Percentiles rank a stretch among this genome's conserved stretches.
phyloP scores from a whole-genome alignment of 2,797 vertebrate genomes.

The Dallia pectoralis region DNA sequence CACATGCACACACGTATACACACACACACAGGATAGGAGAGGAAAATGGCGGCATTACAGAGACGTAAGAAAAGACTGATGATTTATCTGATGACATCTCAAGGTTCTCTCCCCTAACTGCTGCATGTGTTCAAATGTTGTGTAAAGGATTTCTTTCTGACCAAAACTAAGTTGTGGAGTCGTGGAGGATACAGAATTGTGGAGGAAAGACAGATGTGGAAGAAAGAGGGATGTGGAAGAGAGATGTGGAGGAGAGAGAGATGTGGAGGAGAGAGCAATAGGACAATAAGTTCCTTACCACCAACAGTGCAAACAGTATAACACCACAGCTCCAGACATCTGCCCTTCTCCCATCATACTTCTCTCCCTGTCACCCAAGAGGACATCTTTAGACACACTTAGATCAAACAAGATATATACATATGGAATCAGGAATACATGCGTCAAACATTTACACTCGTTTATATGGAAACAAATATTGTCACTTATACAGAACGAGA shows the following conservation, averaged over 20 bases:
- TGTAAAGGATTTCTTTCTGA: constrained; percentile 26
- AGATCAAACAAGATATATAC: not conserved
- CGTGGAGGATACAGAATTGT: not conserved
- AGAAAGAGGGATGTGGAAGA: not conserved
- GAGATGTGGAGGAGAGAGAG: not conserved
- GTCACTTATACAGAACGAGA: not conserved
- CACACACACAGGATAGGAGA: not conserved
- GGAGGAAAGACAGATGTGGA: not conserved
- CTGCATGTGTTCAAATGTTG: not conserved
- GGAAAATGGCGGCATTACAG: not conserved
- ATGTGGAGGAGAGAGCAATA: not conserved
- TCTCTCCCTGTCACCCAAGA: constrained; percentile 78
- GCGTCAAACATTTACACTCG: not conserved
- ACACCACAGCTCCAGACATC: constrained; percentile 95
- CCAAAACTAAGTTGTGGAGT: constrained; percentile 37
- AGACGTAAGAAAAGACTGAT: too few relatives aligned
- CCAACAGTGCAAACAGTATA: constrained; percentile 90
- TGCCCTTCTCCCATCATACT: constrained; percentile 88
- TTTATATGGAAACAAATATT: not conserved
- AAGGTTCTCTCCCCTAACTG: not conserved
- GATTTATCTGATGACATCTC: not conserved
- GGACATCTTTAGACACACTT: constrained; percentile 3
- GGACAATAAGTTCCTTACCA: constrained; percentile 70
- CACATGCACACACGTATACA: too few relatives aligned
- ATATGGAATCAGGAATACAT: not conserved